Base-by-base conservation (phyloP, 1,140 invertebrate species). In the Steinernema khuongi region DNA sequence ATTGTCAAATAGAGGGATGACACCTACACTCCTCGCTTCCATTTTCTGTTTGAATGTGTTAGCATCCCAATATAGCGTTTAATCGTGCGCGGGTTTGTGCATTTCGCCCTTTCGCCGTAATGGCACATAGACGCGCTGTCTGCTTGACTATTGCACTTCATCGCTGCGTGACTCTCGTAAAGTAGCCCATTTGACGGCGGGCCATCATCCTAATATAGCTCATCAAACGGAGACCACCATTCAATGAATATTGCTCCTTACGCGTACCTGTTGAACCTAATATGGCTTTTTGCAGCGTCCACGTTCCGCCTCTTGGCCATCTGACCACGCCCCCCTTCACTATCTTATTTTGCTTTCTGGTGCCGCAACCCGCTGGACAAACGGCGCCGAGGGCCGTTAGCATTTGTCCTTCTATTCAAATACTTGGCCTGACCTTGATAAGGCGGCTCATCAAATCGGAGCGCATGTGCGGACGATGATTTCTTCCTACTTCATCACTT, bases 1-100 rank as follows among this genome's bases (percentile, higher is more conserved):
- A 60, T 60, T 60, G 50, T 60, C 50, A 60, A 60, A 60, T 60
- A 60, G 50, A 60, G 50, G 14, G 50, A 60, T 22, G 50, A 60
- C 50, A 60, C 50, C 50, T 60, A 60, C 11, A 60, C 50, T 17
- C 50, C 19, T 41, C 19, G n/a, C 50, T 60, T 60, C 50, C 50
- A 60, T 60, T 60, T 7, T 60, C 50, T 60, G 26, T 60, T 22
- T 60, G 4, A 26, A 17, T 60, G 50, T 22, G 50, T 60, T 60
- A 60, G 50, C 14, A 60, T 60, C 50, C 22, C 50, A 26, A 60
- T 60, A 17, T 17, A 60, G 50, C 50, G 50, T 22, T 60, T 60
- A 60, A 60, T 60, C 50, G 50, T 60, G 50, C 19, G 36, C 36
- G 7, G 22, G 11, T 60, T 60, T 60, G 11, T 60, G 50, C 50